These are phyloP conservation scores for Pycnonotus jocosus DNA, from an alignment of 2,113 vertebrate species.

Conservation along the genomic window DNA sequence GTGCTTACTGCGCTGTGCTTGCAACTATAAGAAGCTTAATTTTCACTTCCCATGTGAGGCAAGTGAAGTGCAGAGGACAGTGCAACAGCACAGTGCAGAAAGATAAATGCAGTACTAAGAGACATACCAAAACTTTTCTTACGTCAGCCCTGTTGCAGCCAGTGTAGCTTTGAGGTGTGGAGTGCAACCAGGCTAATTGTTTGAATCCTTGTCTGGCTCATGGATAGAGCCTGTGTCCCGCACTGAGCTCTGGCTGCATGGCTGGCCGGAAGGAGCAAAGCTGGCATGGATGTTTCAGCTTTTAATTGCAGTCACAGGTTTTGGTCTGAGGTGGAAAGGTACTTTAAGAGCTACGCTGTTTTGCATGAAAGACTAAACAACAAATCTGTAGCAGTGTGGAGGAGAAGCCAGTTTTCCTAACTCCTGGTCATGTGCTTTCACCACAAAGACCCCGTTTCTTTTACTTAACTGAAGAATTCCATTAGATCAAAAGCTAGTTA, in stretches of 20 bases:
- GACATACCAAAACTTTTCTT: neutral
- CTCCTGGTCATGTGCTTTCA: constrained; percentile 40
- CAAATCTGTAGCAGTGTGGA: constrained; percentile 10
- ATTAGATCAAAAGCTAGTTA: constrained; percentile 67
- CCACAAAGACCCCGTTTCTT: constrained; percentile 57
- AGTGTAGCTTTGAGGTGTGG: neutral
- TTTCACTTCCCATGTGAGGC: neutral
- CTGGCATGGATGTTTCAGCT: neutral
- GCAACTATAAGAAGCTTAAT: neutral
- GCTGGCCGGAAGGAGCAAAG: neutral
- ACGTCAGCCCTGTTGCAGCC: neutral
- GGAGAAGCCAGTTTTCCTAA: constrained; percentile 30
- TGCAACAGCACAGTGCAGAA: neutral
- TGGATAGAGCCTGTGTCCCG: accelerated
- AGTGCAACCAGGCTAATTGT: neutral
- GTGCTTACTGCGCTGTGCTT: neutral
- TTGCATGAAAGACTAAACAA: constrained; percentile 13
- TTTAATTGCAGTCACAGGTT: constrained; percentile 15
- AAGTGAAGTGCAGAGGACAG: neutral
- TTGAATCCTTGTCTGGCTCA: neutral
- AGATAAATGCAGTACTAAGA: neutral
- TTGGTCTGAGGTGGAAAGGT: neutral
- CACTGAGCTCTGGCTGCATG: neutral
- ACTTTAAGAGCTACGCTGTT: neutral
- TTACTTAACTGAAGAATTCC: constrained; percentile 68